These are phyloP conservation scores for Halichoerus grypus DNA, from an alignment of 2,113 vertebrate species.

Conservation along the genomic window DNA sequence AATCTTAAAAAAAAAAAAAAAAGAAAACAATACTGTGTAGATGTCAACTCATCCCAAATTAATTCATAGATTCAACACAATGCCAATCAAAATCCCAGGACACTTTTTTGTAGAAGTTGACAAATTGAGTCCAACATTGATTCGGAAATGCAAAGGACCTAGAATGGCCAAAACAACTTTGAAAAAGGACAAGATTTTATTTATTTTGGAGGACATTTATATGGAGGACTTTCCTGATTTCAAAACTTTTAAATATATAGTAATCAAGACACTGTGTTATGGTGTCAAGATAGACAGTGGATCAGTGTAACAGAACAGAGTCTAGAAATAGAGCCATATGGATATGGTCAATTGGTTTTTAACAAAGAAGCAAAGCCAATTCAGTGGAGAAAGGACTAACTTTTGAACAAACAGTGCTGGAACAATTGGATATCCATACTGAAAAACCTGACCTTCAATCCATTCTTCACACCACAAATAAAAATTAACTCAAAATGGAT, in stretches of 20 bases:
- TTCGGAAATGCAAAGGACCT: background rate
- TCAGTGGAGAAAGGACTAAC: background rate
- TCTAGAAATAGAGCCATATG: background rate
- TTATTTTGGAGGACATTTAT: too few species aligned
- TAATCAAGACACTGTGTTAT: background rate
- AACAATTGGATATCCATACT: background rate
- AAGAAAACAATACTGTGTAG: background rate
- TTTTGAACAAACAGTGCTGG: background rate
- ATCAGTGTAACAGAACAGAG: background rate
- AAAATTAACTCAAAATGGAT: background rate
- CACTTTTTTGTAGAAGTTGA: background rate
- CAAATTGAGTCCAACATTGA: background rate
- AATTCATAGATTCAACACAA: background rate
- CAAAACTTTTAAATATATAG: background rate
- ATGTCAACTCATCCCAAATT: background rate
- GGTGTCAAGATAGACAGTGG: background rate
- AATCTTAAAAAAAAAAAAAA: too few species aligned
- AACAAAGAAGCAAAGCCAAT: background rate
- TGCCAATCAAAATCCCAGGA: background rate
- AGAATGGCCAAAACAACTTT: background rate
- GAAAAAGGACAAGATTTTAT: slow-evolving; percentile 5
- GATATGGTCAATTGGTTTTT: background rate
- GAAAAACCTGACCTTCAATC: background rate
- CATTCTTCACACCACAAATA: background rate
- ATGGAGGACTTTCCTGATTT: background rate